Percentiles rank a stretch among this genome's conserved stretches.
Conservation (phyloP, 2,888 invertebrate species). For the Antitype chi region DNA sequence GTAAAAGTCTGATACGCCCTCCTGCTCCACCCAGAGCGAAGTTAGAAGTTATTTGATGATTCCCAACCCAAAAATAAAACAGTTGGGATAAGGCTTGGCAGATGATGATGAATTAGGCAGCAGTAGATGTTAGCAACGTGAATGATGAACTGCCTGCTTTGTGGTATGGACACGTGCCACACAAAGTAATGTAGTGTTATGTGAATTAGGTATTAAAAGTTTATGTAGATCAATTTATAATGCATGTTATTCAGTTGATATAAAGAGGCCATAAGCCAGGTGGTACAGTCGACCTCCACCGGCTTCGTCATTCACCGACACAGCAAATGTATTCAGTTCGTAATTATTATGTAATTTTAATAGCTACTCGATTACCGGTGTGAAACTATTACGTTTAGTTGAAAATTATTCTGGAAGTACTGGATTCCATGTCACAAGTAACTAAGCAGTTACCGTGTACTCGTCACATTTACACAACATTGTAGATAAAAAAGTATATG, state of each 20-base stretch:
- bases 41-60: no score
- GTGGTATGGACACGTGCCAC: no score
- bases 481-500: constrained; percentile 52
- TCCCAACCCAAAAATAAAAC: no score
- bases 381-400: neutral
- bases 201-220: neutral
- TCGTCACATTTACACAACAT: constrained; percentile 35
- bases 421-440: constrained; percentile 15
- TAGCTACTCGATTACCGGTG: constrained; percentile 1
- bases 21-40: no score
- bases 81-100: no score
- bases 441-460: constrained; percentile 16
- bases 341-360: constrained; percentile 12
- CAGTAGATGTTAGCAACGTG: neutral
- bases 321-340: neutral
- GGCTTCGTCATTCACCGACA: neutral
- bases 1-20: no score
- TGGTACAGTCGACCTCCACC: neutral
- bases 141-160: neutral
- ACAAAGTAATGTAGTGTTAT: neutral
- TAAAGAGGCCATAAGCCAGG: neutral
- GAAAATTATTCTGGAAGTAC: constrained; percentile 4
- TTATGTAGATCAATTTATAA: neutral
- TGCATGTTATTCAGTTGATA: neutral
- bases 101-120: no score